These are phyloP conservation scores for Hemicordylus capensis DNA, from an alignment of 2,113 vertebrate genomes.

Conservation along the genomic window DNA sequence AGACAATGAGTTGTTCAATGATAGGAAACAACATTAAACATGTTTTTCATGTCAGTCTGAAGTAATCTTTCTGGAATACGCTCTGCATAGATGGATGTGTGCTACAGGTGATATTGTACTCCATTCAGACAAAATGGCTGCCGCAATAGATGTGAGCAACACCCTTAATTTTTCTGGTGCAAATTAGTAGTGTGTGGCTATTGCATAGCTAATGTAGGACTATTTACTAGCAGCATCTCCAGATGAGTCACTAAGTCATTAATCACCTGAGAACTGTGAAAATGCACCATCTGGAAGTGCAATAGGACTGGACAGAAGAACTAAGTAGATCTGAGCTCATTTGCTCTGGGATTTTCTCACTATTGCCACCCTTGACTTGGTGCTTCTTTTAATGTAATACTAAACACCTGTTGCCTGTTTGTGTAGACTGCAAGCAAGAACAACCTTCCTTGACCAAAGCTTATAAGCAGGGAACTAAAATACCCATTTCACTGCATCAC, in stretches of 20 bases:
- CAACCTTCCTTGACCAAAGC: background rate
- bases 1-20: slow-evolving; percentile 25
- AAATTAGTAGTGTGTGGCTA: background rate
- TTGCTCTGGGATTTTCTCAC: background rate
- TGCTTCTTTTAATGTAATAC: background rate
- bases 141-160: background rate
- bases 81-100: slow-evolving; percentile 21
- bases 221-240: background rate
- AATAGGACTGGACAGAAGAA: background rate
- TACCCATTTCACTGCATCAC: background rate
- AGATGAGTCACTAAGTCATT: background rate
- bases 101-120: background rate
- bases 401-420: background rate
- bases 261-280: background rate
- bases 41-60: slow-evolving; percentile 23
- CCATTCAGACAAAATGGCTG: background rate
- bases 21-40: background rate
- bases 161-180: background rate
- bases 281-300: background rate
- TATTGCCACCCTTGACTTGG: background rate
- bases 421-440: background rate
- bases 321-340: background rate
- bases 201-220: no score
- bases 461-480: background rate
- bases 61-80: background rate